These are phyloP conservation scores for Micropoecilia bifurca DNA, from an alignment of 2,797 vertebrate genomes.

Conservation along the genomic window DNA sequence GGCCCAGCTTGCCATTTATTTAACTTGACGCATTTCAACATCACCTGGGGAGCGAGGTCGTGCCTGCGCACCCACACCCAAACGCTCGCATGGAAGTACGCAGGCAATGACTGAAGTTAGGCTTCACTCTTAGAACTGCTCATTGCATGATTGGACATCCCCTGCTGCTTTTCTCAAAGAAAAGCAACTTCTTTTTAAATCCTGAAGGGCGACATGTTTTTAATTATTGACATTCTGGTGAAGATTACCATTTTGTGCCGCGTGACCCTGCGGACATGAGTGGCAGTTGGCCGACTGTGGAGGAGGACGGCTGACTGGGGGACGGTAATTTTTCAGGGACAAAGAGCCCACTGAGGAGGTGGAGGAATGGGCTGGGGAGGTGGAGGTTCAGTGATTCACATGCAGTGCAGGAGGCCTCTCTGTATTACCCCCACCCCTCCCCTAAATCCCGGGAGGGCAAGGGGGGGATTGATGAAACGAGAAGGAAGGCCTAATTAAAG, in stretches of 20 bases:
- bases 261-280: conserved; percentile 59
- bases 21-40: conserved; percentile 64
- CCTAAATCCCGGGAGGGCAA: conserved; percentile 84
- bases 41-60: conserved; percentile 69
- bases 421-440: conserved; percentile 74
- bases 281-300: conserved; percentile 51
- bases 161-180: conserved; percentile 41
- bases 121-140: conserved; percentile 16
- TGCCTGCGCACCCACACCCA: conserved; percentile 30
- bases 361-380: conserved; percentile 48
- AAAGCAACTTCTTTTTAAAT: conserved; percentile 41
- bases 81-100: conserved; percentile 8
- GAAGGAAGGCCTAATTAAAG: conserved; percentile 99
- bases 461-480: conserved; percentile 95
- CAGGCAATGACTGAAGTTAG: conserved; percentile 1
- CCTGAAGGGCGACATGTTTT: conserved; percentile 53
- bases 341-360: conserved; percentile 57
- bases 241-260: conserved; percentile 66
- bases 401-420: conserved; percentile 84
- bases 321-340: conserved; percentile 64
- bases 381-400: conserved; percentile 83
- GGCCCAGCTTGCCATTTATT: conserved; percentile 59
- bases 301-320: conserved; percentile 66
- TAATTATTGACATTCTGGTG: conserved; percentile 72
- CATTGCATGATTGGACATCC: conserved; percentile 33